These are phyloP conservation scores for Phoebastria nigripes DNA, from an alignment of 2,797 vertebrate species.

Conservation along the genomic window DNA sequence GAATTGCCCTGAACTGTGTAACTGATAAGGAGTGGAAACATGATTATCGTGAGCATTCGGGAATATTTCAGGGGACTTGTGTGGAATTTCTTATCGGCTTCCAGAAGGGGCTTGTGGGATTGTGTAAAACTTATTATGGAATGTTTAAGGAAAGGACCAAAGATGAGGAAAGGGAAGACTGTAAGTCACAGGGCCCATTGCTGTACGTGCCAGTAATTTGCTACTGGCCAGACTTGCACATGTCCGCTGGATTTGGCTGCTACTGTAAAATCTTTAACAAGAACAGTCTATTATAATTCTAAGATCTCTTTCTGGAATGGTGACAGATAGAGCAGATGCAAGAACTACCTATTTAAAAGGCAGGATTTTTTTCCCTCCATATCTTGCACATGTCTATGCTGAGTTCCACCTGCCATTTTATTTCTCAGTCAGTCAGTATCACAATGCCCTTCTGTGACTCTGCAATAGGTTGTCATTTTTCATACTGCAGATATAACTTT, in stretches of 20 bases:
- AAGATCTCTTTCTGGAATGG: not conserved
- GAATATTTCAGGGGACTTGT: not conserved
- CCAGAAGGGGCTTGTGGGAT: not conserved
- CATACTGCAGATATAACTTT: not conserved
- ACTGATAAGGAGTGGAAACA: not conserved
- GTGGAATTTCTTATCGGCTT: not conserved
- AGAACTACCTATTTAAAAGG: not conserved
- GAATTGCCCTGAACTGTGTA: not conserved
- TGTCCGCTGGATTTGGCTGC: not conserved
- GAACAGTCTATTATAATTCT: not conserved
- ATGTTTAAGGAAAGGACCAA: not conserved
- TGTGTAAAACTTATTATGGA: not conserved
- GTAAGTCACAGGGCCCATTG: not conserved
- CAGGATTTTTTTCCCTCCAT: not conserved
- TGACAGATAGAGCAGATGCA: not conserved
- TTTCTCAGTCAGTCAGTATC: not conserved
- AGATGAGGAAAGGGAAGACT: not conserved
- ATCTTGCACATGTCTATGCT: not conserved
- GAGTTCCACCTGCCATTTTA: not conserved
- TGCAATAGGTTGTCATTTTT: not conserved
- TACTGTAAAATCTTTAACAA: not conserved
- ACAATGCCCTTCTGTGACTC: not conserved
- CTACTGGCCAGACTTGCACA: not conserved
- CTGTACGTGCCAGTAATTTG: not conserved
- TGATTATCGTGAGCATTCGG: not conserved